phyloP scores from a whole-genome alignment of 2,113 vertebrate genomes.

The Microcebus tavaratra region DNA sequence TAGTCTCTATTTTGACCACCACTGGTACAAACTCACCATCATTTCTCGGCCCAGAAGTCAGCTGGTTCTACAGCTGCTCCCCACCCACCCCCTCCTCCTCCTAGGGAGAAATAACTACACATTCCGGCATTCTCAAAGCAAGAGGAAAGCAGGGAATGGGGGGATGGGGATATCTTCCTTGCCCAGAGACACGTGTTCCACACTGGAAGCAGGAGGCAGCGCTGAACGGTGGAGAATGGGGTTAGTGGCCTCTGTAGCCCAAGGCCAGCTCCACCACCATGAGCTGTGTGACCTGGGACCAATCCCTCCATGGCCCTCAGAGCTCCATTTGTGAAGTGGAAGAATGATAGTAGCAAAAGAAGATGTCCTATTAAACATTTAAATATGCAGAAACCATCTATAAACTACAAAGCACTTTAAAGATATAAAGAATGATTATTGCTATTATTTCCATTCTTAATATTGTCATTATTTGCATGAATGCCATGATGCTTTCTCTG shows the following conservation, averaged over 20 bases:
- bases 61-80: not conserved
- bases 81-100: not conserved
- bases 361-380: not conserved
- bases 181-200: not conserved
- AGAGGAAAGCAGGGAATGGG: not conserved
- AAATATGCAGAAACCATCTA: not conserved
- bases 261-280: not conserved
- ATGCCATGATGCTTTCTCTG: not conserved
- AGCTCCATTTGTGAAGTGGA: not conserved
- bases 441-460: not conserved
- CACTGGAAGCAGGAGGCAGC: not conserved
- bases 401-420: not conserved
- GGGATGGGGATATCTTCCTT: too few species aligned
- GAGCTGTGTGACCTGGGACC: too few species aligned
- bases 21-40: not conserved
- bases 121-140: not conserved
- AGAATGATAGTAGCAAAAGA: not conserved
- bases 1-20: constrained; percentile 54
- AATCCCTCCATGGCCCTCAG: not conserved
- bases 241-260: not conserved
- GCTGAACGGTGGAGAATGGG: too few species aligned
- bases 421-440: not conserved
- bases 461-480: not conserved
- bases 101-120: not conserved
- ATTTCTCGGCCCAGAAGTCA: not conserved